Evolutionary conservation across 2,888 invertebrate genomes (phyloP).

Genomic region (Acleris laterana): DNA sequence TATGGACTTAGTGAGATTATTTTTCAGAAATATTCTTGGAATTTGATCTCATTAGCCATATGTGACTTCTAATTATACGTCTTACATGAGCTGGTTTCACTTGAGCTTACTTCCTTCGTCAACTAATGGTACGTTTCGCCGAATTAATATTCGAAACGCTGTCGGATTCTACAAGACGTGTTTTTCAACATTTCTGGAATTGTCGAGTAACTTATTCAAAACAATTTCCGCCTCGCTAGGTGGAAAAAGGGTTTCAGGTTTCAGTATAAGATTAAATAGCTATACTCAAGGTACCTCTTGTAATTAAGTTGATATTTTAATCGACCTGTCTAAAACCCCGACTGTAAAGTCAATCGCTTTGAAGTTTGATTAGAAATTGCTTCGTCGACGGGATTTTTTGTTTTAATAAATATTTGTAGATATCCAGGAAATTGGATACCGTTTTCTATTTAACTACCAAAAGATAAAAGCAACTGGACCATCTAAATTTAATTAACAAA

Average conservation of each 20-base stretch:
- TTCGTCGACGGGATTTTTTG: not conserved
- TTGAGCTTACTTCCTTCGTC: constrained; percentile 15
- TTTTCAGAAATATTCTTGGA: constrained; percentile 22
- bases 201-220: too few relatives aligned
- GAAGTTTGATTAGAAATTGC: not conserved
- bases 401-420: constrained; percentile 2
- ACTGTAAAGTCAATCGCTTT: not conserved
- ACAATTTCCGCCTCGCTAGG: too few relatives aligned
- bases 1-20: constrained; percentile 11
- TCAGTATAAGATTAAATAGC: too few relatives aligned
- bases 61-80: constrained; percentile 35
- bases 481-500: not conserved
- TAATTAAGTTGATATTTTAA: too few relatives aligned
- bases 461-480: constrained; percentile 7
- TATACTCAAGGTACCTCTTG: too few relatives aligned
- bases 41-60: constrained; percentile 38
- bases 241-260: too few relatives aligned
- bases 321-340: too few relatives aligned
- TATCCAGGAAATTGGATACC: constrained; percentile 1
- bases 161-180: not conserved
- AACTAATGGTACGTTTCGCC: not conserved
- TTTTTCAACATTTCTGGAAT: too few relatives aligned
- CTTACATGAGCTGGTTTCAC: constrained; percentile 14
- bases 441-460: not conserved
- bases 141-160: not conserved